Evolutionary conservation across 2,113 vertebrate species (phyloP).

Genomic region (Procavia capensis): DNA sequence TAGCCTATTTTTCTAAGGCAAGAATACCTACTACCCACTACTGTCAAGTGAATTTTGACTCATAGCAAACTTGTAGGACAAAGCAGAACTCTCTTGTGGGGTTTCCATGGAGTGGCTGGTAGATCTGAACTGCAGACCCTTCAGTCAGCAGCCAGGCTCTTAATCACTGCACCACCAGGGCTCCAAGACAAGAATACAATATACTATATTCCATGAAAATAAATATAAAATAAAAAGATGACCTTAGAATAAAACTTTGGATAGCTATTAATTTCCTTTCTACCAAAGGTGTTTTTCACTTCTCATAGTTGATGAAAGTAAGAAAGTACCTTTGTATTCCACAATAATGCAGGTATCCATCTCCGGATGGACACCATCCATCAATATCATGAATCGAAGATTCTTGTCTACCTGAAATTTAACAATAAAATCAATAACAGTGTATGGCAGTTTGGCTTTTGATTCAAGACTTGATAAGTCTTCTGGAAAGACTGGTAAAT

Average conservation of each 20-base stretch:
- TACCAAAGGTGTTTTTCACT: background rate
- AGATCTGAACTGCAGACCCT: too few relatives aligned
- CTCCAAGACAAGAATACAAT: background rate
- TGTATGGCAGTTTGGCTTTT: background rate
- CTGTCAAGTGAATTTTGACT: too few relatives aligned
- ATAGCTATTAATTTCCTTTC: background rate
- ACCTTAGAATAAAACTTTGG: background rate
- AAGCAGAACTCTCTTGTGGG: too few relatives aligned
- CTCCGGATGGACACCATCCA: slow-evolving; percentile 91
- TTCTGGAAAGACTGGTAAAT: background rate
- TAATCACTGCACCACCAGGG: too few relatives aligned
- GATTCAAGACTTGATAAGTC: background rate
- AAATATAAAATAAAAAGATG: background rate
- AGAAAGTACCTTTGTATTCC: slow-evolving; percentile 89
- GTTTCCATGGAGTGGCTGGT: too few relatives aligned
- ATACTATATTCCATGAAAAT: background rate
- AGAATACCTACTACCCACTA: background rate
- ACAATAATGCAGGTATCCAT: slow-evolving; percentile 92
- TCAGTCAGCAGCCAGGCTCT: too few relatives aligned
- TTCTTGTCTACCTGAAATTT: slow-evolving; percentile 85
- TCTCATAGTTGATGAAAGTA: background rate
- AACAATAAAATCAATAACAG: slow-evolving; percentile 28
- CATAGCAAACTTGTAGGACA: too few relatives aligned
- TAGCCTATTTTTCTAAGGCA: background rate
- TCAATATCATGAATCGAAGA: slow-evolving; percentile 91